Evolutionary conservation across 2,797 vertebrate genomes (phyloP), one percentile per base, ranked within the genome.

Genomic region (Tapirus indicus): DNA sequence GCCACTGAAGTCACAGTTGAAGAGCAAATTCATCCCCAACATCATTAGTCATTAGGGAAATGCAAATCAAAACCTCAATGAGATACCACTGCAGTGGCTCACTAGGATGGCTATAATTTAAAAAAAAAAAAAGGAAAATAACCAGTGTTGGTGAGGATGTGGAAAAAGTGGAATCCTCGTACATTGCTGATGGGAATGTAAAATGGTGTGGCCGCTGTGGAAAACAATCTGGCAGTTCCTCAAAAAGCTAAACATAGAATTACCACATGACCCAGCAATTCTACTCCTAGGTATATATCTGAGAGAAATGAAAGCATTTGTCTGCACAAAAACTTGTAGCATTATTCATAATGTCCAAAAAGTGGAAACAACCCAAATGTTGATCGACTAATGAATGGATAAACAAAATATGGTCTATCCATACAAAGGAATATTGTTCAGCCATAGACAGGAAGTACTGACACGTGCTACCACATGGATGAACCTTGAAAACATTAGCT

Each of bases 31-130:
- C 44, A n/a, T 52, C 10, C 18, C 52, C 72, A 68, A 41, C n/a
- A 49, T 29, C 66, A 58, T 88, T 72, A 62, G n/a, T 96, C 80
- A 74, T 74, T 80, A 86, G 91, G 89, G 68, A 97, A 93, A 88
- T 29, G 41, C 49, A 91, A 94, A 56, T 93, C n/a, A 74, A 88
- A 91, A 68, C 79, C 68, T n/a, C 54, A 49, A 16, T 17, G 56
- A 91, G 78, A 27, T 35, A 16, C 41, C 13, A 9, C 64, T 88
- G 25, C 27, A 25, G 60, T 27, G 12, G 29, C 60, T 79, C 74
- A 14, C 38, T 4, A 38, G 79, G 64, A 86, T 83, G 80, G 16
- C 91, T 94, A 35, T 60, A 71, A 49, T 66, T 91, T 72, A 6
- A 78, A 86, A 68, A 82, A 18, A 44, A 75, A 54, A 20, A 21